Evolutionary conservation across 2,797 vertebrate genomes (phyloP), one percentile per base, ranked within the genome.

Genomic region (Eulemur coronatus): DNA sequence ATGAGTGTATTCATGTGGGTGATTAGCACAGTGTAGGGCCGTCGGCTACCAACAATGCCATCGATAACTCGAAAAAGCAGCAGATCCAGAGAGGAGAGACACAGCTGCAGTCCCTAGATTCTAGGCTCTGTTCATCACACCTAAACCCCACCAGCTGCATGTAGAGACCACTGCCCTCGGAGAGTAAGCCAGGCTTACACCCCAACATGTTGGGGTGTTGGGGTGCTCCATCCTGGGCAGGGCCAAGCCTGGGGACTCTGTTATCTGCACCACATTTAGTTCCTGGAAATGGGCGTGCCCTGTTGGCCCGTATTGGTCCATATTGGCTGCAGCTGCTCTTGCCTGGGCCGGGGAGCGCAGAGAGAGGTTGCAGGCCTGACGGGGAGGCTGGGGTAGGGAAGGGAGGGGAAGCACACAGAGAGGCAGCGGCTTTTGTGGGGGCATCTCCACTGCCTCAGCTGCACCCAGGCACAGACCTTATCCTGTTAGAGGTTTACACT

Each of bases 21-120:
- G 59, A 4, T 30, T 1, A 24, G 67, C 30, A 17, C 11, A 35
- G 70, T 1, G 41, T 35, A 3, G 52, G 33, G 30, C 20, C 1
- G n/a, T 5, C 50, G 17, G 70, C 59, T 18, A 0, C 18, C 46
- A 11, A 0, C 30, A 43, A 2, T n/a, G 35, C 2, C 28, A 2
- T 30, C 75, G 3, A 0, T 9, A 7, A 69, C 48, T 5, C 15
- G 1, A 9, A 33, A 35, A 13, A 78, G 22, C 8, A 41, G 33
- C 69, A 50, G 43, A 15, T 20, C 38, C 35, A 14, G 69, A 48
- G 63, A 17, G 35, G 7, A 48, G 11, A 4, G 33, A n/a, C n/a
- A 24, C 59, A 28, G 46, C 69, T 46, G 0, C 5, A 2, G 67
- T 57, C 38, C 9, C 80, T 57, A 2, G n/a, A 43, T 65, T 13